phyloP scores from a whole-genome alignment of 2,113 vertebrate genomes.

The Dasyurus viverrinus region DNA sequence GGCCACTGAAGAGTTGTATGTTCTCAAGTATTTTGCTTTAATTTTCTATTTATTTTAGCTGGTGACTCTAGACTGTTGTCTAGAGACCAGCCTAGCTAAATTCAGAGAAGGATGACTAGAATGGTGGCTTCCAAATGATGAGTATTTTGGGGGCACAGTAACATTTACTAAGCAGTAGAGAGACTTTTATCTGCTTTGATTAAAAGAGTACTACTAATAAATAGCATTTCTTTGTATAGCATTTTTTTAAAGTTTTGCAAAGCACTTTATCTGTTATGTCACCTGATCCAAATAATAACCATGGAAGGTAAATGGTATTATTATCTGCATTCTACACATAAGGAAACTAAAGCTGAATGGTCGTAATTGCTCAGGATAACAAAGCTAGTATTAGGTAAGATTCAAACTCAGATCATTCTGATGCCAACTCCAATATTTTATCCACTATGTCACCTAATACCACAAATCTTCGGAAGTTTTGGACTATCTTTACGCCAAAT shows the following conservation, averaged over 20 bases:
- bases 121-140: background rate
- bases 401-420: background rate
- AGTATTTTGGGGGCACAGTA: background rate
- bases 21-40: background rate
- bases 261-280: background rate
- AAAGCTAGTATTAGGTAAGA: background rate
- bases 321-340: background rate
- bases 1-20: background rate
- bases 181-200: background rate
- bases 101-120: background rate
- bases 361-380: background rate
- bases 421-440: background rate
- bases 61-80: background rate
- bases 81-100: background rate
- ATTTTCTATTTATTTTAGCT: background rate
- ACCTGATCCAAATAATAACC: background rate
- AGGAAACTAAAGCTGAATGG: background rate
- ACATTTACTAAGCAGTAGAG: background rate
- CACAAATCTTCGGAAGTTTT: background rate
- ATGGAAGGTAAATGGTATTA: background rate
- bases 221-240: background rate
- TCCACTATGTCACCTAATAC: background rate
- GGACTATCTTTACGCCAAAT: background rate
- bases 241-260: background rate
- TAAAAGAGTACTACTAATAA: background rate